Evolutionary conservation across 1,140 invertebrate genomes (phyloP), one percentile per base, ranked within the genome.

Genomic region (Physella acuta): DNA sequence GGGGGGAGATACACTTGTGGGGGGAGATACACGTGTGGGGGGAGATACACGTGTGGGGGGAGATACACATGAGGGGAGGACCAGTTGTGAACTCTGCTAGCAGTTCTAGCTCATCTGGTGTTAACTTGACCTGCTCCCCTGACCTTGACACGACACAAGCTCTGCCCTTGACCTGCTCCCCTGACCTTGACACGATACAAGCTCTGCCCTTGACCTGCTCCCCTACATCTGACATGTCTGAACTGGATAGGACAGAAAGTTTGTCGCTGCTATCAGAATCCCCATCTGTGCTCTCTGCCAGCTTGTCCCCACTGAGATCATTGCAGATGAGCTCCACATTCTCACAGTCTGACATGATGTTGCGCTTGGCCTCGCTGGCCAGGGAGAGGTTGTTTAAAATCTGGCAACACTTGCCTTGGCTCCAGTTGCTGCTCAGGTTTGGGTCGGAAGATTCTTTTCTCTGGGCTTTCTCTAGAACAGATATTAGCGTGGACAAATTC

Each of bases 281-380:
- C n/a, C n/a, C n/a, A 17, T 77, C 76, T 3, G 59, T 59, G 30
- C 55, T 71, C 28, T 78, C 78, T 26, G 61, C 51, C 14, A 73
- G 69, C 28, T 73, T 58, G 53, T 74, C 73, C n/a, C 75, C 78
- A 66, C 74, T 78, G 26, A 84, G 74, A 69, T 84, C 82, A 71
- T 84, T 84, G 72, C 82, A 83, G 51, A 84, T 84, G 20, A 84
- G 68, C 31, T 83, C 79, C 33, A 84, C 78, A 72, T 82, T 83
- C 11, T 79, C 75, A 76, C 77, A 78, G 68, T 81, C 78, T 20
- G 75, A 74, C 71, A 81, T 81, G 71, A 71, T 81, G 53, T 73
- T 63, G 59, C 70, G 75, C 73, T 71, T 76, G 58, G 59, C 37
- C 66, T 64, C 44, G 24, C 69, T 64, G 11, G 67, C 56, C 37